A percentile compares a stretch with the other conserved stretches of the same genome.
These are phyloP conservation scores for Lerista edwardsae DNA, from an alignment of 2,797 vertebrate genomes.

Conservation along the genomic window DNA sequence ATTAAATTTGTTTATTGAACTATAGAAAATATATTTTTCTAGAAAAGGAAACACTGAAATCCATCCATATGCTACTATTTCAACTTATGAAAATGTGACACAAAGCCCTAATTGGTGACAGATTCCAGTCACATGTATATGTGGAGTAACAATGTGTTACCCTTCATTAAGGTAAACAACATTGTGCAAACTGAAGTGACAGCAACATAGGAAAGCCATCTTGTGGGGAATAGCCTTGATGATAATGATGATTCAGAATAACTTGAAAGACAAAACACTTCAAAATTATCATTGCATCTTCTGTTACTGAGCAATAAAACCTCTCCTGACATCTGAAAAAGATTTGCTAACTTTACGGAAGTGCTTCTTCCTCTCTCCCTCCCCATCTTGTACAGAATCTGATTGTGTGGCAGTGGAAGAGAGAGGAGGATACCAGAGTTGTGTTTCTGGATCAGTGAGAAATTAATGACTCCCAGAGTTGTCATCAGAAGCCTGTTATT, in stretches of 20 bases:
- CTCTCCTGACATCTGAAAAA: conserved; percentile 29
- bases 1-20: no score
- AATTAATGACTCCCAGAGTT: neutral
- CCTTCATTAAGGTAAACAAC: neutral
- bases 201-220: neutral
- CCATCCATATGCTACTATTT: neutral
- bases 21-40: neutral
- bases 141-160: neutral
- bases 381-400: neutral
- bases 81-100: neutral
- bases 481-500: neutral
- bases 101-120: neutral
- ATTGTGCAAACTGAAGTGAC: neutral
- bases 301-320: neutral
- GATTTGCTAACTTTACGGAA: neutral
- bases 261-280: neutral
- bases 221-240: neutral
- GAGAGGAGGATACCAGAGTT: conserved; percentile 3
- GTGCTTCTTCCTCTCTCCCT: neutral
- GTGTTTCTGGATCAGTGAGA: neutral
- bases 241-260: neutral
- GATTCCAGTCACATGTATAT: neutral
- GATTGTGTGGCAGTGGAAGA: neutral
- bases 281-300: neutral
- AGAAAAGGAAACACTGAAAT: neutral